Percentiles rank a stretch among this genome's conserved stretches.
These are phyloP conservation scores for Zaprionus davidi DNA, from an alignment of 1,140 invertebrate genomes.

Conservation along the genomic window DNA sequence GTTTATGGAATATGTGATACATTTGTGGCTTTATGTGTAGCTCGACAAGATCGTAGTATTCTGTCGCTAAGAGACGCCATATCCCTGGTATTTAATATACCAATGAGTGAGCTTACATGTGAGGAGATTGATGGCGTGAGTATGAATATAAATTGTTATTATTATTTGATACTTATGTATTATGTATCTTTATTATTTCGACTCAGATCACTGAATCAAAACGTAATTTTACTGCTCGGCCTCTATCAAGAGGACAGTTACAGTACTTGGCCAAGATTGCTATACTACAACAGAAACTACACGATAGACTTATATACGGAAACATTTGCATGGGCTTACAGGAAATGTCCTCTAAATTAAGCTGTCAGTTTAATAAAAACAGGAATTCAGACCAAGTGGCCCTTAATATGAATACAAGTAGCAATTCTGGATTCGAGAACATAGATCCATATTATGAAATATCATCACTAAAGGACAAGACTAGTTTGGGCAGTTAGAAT, in stretches of 20 bases:
- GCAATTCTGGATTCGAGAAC: slow-evolving; percentile 44
- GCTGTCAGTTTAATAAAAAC: slow-evolving; percentile 22
- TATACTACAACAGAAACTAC: slow-evolving; percentile 47
- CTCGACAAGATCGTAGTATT: slow-evolving; percentile 17
- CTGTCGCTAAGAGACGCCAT: slow-evolving; percentile 48
- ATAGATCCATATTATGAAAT: slow-evolving; percentile 45
- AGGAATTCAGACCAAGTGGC: slow-evolving; percentile 22
- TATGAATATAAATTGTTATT: neutral
- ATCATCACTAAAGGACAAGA: neutral
- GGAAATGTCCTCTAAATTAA: slow-evolving; percentile 44
- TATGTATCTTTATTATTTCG: neutral
- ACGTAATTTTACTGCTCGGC: slow-evolving; percentile 41
- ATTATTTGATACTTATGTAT: neutral
- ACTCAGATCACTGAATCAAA: slow-evolving; percentile 37
- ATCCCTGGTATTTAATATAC: slow-evolving; percentile 32
- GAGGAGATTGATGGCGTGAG: slow-evolving; percentile 38
- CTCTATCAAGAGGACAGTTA: slow-evolving; percentile 38
- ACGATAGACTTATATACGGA: slow-evolving; percentile 43
- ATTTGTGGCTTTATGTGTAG: slow-evolving; percentile 53
- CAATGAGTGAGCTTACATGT: slow-evolving; percentile 39
- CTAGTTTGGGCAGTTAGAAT: neutral
- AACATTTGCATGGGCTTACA: slow-evolving; percentile 43
- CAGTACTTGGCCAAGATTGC: slow-evolving; percentile 49
- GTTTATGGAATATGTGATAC: slow-evolving; percentile 54
- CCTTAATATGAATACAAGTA: slow-evolving; percentile 45